Evolutionary conservation across 2,888 invertebrate genomes (phyloP).

Genomic region (Zhengitettix transpicula): DNA sequence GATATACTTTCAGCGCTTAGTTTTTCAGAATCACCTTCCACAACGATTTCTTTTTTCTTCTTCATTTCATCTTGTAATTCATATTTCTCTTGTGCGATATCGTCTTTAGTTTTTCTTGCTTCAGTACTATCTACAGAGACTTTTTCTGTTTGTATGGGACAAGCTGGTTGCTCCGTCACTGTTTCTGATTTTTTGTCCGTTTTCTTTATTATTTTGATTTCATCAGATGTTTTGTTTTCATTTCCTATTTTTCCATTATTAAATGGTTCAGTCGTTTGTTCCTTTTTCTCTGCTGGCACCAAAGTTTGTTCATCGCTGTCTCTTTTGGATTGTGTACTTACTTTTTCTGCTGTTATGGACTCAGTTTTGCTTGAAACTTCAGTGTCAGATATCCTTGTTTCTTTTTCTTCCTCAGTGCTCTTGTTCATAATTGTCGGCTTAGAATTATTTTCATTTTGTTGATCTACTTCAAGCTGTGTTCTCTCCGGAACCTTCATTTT

Average conservation of each 20-base stretch:
- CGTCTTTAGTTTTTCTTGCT: too few species aligned
- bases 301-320: not conserved
- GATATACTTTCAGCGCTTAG: not conserved
- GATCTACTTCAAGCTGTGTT: not conserved
- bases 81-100: not conserved
- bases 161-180: too few species aligned
- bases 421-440: too few species aligned
- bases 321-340: not conserved
- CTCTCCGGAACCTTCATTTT: not conserved
- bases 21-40: constrained; percentile 7
- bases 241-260: constrained; percentile 6
- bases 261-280: constrained; percentile 3
- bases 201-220: constrained; percentile 2
- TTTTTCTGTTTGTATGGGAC: too few species aligned
- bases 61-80: constrained; percentile 9
- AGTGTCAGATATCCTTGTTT: too few species aligned
- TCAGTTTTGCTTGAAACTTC: too few species aligned
- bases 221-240: constrained; percentile 1
- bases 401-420: too few species aligned
- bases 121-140: too few species aligned
- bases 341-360: not conserved
- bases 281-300: not conserved
- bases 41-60: constrained; percentile 4
- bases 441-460: not conserved
- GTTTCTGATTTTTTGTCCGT: too few species aligned